Percentiles rank a stretch among this genome's conserved stretches.
These are phyloP conservation scores for Mamestra brassicae DNA, from an alignment of 2,888 invertebrate species.

Conservation along the genomic window DNA sequence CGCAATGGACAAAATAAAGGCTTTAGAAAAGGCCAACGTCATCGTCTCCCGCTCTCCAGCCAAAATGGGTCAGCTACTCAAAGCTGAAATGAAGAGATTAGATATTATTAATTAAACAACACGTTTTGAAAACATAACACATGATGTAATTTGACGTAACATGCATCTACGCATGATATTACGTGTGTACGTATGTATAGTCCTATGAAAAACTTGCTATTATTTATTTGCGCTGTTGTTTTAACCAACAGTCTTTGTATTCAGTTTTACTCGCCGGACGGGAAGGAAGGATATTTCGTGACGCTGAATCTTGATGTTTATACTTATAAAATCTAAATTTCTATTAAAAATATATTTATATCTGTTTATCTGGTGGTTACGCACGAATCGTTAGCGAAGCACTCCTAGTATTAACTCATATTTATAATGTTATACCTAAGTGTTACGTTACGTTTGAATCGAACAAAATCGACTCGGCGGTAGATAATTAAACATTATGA, in stretches of 20 bases:
- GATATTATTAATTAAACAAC: slow-evolving; percentile 89
- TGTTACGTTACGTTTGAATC: slow-evolving; percentile 69
- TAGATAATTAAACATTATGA: slow-evolving; percentile 67
- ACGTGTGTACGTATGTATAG: slow-evolving; percentile 77
- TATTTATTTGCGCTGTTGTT: slow-evolving; percentile 84
- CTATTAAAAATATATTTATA: slow-evolving; percentile 43
- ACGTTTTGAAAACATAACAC: slow-evolving; percentile 52
- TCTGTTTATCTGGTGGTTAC: slow-evolving; percentile 51
- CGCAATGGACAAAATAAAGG: slow-evolving; percentile 99
- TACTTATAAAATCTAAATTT: slow-evolving; percentile 36
- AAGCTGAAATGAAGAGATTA: slow-evolving; percentile 97
- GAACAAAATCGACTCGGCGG: slow-evolving; percentile 71
- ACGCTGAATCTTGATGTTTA: slow-evolving; percentile 63
- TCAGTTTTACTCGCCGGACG: slow-evolving; percentile 59
- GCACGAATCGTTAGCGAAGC: slow-evolving; percentile 76
- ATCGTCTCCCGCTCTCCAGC: slow-evolving; percentile 98
- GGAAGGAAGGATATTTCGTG: slow-evolving; percentile 67
- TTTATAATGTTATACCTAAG: slow-evolving; percentile 64
- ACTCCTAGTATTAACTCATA: slow-evolving; percentile 70
- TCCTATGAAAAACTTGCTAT: slow-evolving; percentile 82
- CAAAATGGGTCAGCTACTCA: slow-evolving; percentile 97
- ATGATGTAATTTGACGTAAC: slow-evolving; percentile 30
- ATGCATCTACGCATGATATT: slow-evolving; percentile 68
- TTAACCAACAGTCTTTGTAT: slow-evolving; percentile 64
- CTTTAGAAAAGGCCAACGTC: slow-evolving; percentile 97